Evolutionary conservation across 1,140 invertebrate genomes (phyloP).

Genomic region (Drosophila triauraria): DNA sequence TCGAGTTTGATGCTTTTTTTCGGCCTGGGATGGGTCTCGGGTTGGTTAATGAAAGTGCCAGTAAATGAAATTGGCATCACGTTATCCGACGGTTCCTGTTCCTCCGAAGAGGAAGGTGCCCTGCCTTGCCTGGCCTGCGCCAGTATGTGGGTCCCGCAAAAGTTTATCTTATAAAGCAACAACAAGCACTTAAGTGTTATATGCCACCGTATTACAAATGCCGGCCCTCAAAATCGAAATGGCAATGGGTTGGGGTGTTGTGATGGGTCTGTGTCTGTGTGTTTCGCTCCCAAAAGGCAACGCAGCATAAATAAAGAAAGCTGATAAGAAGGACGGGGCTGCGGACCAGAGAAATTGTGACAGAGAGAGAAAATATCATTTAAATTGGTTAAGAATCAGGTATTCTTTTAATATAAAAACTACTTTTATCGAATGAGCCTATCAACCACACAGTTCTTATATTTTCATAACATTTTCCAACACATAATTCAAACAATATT

Average conservation of each 20-base stretch:
- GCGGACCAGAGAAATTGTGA: slow-evolving; percentile 58
- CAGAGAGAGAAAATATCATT: neutral
- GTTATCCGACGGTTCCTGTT: slow-evolving; percentile 45
- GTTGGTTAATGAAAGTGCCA: slow-evolving; percentile 76
- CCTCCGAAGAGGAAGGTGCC: slow-evolving; percentile 3
- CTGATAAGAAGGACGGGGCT: slow-evolving; percentile 66
- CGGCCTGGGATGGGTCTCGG: slow-evolving; percentile 3
- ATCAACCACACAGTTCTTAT: no score
- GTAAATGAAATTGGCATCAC: slow-evolving; percentile 79
- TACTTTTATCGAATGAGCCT: neutral
- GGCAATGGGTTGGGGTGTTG: neutral
- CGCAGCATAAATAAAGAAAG: slow-evolving; percentile 81
- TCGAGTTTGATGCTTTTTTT: slow-evolving; percentile 33
- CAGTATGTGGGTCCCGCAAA: slow-evolving; percentile 61
- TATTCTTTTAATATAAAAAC: neutral
- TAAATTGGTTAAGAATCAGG: neutral
- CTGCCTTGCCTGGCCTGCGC: slow-evolving; percentile 6
- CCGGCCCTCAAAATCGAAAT: slow-evolving; percentile 40
- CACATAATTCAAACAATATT: no score
- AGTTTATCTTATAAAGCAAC: slow-evolving; percentile 83
- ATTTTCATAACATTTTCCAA: accelerated
- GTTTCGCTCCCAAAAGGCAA: slow-evolving; percentile 60
- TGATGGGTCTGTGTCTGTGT: slow-evolving; percentile 1
- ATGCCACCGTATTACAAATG: slow-evolving; percentile 81
- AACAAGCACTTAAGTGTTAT: slow-evolving; percentile 83